Evolutionary conservation across 2,888 invertebrate genomes (phyloP).

Genomic region (Piscicola geometra): DNA sequence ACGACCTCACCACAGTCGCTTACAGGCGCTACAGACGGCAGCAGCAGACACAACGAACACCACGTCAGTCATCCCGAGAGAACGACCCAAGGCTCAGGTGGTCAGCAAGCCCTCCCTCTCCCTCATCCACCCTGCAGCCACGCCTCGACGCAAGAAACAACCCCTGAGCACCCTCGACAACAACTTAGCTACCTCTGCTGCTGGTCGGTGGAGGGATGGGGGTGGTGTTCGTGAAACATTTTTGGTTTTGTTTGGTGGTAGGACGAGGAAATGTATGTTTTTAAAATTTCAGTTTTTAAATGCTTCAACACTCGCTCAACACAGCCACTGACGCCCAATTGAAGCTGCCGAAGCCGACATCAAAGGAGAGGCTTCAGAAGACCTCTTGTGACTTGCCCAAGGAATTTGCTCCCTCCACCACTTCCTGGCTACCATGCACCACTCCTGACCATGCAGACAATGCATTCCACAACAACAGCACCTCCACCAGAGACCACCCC

Average conservation of each 20-base stretch:
- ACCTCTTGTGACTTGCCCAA: neutral
- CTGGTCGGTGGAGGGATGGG: no score
- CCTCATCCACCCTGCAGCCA: conserved; percentile 26
- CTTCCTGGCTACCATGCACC: neutral
- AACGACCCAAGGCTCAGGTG: conserved; percentile 67
- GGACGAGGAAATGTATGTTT: neutral
- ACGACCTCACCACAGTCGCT: conserved; percentile 5
- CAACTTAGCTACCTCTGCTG: neutral
- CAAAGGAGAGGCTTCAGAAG: no score
- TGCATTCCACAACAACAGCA: conserved; percentile 1
- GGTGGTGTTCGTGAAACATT: no score
- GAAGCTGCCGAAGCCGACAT: no score
- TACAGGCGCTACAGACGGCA: neutral
- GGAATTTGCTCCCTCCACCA: neutral
- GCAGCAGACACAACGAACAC: conserved; percentile 37
- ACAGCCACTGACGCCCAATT: no score
- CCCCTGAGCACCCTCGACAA: neutral
- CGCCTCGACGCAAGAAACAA: neutral
- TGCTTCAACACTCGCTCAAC: no score
- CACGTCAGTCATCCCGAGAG: conserved; percentile 76
- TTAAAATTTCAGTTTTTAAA: no score
- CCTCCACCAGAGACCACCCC: no score
- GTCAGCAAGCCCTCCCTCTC: conserved; percentile 29
- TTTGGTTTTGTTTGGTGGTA: neutral
- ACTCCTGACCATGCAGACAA: neutral